phyloP scores from a whole-genome alignment of 2,113 vertebrate species.

The Ochotona princeps region DNA sequence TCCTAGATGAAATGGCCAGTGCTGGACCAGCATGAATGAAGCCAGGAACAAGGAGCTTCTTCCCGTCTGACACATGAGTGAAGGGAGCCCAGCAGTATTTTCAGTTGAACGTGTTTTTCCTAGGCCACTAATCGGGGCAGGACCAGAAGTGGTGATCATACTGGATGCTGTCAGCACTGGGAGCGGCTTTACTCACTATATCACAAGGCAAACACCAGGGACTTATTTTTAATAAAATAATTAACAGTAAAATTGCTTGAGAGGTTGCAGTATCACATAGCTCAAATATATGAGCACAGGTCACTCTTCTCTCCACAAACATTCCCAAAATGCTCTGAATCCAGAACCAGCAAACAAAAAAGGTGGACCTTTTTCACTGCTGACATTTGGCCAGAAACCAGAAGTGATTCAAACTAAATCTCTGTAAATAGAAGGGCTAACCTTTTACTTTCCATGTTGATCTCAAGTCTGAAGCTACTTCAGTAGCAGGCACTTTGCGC shows the following conservation, averaged over 20 bases:
- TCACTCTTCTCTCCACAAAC: background rate
- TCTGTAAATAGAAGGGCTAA: background rate
- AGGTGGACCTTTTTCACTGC: background rate
- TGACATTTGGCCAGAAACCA: background rate
- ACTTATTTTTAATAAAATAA: background rate
- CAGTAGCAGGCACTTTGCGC: background rate
- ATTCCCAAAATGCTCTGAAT: background rate
- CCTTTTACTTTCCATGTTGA: background rate
- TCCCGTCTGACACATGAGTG: no score
- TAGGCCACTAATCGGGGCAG: no score
- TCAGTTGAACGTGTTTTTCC: no score
- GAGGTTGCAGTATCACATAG: background rate
- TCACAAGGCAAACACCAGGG: no score
- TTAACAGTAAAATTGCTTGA: background rate
- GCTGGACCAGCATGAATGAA: no score
- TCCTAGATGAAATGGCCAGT: no score
- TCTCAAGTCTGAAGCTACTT: background rate
- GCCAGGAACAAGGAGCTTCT: no score
- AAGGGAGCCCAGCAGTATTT: no score
- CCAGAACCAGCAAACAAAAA: background rate
- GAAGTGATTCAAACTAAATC: background rate
- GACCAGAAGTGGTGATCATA: no score
- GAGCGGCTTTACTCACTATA: no score
- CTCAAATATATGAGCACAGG: background rate
- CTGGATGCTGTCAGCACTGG: no score